Evolutionary conservation across 2,797 vertebrate species (phyloP).

Genomic region (Hyperoplus immaculatus): DNA sequence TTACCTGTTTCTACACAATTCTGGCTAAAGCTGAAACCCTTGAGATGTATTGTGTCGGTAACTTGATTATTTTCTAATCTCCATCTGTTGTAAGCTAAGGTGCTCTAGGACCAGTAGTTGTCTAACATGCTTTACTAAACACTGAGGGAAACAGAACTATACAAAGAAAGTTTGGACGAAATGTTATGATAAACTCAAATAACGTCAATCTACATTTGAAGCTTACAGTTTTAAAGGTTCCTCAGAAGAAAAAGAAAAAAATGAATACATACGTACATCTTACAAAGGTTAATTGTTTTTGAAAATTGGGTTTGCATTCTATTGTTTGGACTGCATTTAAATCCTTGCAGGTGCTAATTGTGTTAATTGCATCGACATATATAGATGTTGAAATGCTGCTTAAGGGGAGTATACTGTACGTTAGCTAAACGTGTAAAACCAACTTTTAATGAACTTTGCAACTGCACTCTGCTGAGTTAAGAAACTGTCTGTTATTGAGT

Average conservation of each 20-base stretch:
- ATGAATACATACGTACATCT: too few relatives aligned
- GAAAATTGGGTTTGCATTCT: too few relatives aligned
- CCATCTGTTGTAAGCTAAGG: neutral
- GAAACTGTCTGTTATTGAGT: conserved; percentile 1
- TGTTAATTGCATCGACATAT: neutral
- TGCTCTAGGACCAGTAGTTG: neutral
- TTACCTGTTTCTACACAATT: neutral
- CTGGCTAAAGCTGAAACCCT: neutral
- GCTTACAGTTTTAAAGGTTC: too few relatives aligned
- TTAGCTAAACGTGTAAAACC: neutral
- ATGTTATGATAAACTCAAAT: neutral
- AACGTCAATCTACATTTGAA: too few relatives aligned
- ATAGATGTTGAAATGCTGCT: neutral
- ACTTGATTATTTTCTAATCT: neutral
- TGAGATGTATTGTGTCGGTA: neutral
- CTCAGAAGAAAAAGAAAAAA: too few relatives aligned
- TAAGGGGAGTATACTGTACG: too few relatives aligned
- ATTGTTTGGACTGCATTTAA: neutral
- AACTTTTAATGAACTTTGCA: neutral
- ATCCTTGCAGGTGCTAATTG: too few relatives aligned
- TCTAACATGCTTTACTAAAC: neutral
- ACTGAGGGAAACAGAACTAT: neutral
- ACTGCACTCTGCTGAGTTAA: neutral
- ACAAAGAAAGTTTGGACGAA: neutral
- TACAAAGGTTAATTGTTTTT: too few relatives aligned